These are phyloP conservation scores for Chaenocephalus aceratus DNA, from an alignment of 2,113 vertebrate species.

Conservation along the genomic window DNA sequence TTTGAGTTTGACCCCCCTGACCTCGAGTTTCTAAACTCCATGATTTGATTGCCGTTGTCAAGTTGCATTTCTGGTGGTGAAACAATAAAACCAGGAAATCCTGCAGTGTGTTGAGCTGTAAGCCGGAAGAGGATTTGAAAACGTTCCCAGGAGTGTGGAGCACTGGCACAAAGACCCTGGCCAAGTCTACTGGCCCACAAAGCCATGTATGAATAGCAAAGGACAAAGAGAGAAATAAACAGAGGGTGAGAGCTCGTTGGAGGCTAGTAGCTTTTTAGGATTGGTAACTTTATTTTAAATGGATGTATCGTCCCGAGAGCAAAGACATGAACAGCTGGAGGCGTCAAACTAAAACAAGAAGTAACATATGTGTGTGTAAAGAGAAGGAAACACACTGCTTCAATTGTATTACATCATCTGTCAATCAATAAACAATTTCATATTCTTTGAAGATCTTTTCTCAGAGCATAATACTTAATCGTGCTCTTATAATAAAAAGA, in stretches of 20 bases:
- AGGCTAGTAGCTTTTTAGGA: not conserved
- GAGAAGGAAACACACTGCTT: no score
- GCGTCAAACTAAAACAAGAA: not conserved
- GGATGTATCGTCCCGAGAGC: not conserved
- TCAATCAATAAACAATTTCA: no score
- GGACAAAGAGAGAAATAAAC: not conserved
- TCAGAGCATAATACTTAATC: no score
- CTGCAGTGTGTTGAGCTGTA: conserved; percentile 29
- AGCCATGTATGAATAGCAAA: not conserved
- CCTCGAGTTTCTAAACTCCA: not conserved
- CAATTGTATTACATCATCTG: no score
- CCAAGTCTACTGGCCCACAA: not conserved
- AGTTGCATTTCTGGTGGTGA: not conserved
- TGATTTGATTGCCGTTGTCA: not conserved
- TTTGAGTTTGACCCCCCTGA: no score
- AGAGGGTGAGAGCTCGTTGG: not conserved
- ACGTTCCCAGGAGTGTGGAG: conserved; percentile 21
- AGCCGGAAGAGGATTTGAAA: conserved; percentile 54
- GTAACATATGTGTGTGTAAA: not conserved
- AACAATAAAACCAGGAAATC: conserved; percentile 22
- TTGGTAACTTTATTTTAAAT: conserved; percentile 3
- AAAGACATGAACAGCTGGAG: conserved; percentile 2
- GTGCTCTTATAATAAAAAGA: no score
- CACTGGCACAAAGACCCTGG: conserved; percentile 28
- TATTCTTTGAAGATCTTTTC: no score